Base-by-base conservation (phyloP, 1,140 invertebrate genomes). In the Leptonema lineaticorne region DNA sequence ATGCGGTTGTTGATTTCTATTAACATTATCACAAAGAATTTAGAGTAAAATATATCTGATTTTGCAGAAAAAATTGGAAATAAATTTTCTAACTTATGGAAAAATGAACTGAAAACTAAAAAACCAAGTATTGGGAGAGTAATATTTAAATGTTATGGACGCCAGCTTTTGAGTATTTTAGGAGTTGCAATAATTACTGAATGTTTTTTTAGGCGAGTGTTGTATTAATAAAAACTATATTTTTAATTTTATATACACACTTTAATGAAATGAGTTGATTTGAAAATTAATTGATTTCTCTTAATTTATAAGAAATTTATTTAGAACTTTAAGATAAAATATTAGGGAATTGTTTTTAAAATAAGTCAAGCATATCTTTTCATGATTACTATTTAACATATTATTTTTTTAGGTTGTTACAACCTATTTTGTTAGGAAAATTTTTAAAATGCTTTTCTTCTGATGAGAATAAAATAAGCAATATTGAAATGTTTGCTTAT, bases 401-500 rank as follows among this genome's bases (percentile, higher is more conserved):
- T 27, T 46, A 28, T 41, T 45, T 22, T 71, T 68, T n/a, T 57
- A 73, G 71, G 37, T 18, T 65, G 45, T 18, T 56, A 8, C 71
- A 73, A 56, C 66, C 68, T 22, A 60, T 73, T 33, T 53, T 73
- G 16, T 53, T 73, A 16, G 71, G 68, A 16, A 63, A 66, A 24
- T 46, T 73, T 16, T 56, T 73, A 16, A 60, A 53, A 24, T 69
- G 30, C 27, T 73, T 63, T 59, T n/a, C 41, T 26, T 20, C 50
- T 16, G 53, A 26, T 14, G 30, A 58, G 33, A 29, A 26, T 7
- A n/a, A 28, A 11, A 65, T 26, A 7, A 27, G 60, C 9, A 66
- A 9, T 11, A 62, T n/a, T 14, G 48, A 68, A 20, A 27, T 73
- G 20, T 67, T 66, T 53, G 16, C 27, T 1, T 73, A 62, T 53